These are phyloP conservation scores for Strix uralensis DNA, from an alignment of 2,113 vertebrate species.

Conservation along the genomic window DNA sequence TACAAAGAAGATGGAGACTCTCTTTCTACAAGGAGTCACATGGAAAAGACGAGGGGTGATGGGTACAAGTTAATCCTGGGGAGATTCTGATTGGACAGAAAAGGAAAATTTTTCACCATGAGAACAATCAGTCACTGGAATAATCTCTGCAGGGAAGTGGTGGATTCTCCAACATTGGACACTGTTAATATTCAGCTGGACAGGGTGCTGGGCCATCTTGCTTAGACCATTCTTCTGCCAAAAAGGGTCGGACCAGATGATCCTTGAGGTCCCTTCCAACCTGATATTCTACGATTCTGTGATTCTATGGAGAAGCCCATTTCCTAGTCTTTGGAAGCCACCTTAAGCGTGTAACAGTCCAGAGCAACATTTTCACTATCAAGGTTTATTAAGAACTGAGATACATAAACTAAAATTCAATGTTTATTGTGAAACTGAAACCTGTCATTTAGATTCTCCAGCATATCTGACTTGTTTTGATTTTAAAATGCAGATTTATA, in stretches of 20 bases:
- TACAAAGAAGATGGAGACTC: neutral
- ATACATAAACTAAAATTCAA: neutral
- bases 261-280: neutral
- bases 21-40: neutral
- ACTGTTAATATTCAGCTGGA: neutral
- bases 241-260: neutral
- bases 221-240: neutral
- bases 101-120: neutral
- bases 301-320: neutral
- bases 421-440: neutral
- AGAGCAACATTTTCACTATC: neutral
- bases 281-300: neutral
- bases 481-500: neutral
- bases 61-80: neutral
- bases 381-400: neutral
- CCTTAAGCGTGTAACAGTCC: neutral
- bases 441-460: neutral
- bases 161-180: neutral
- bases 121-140: neutral
- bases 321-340: neutral
- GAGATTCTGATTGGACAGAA: neutral
- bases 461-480: neutral
- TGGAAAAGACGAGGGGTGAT: neutral
- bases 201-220: neutral
- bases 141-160: neutral